Conservation (phyloP, 1,140 invertebrate genomes). For the Cydia amplana region DNA sequence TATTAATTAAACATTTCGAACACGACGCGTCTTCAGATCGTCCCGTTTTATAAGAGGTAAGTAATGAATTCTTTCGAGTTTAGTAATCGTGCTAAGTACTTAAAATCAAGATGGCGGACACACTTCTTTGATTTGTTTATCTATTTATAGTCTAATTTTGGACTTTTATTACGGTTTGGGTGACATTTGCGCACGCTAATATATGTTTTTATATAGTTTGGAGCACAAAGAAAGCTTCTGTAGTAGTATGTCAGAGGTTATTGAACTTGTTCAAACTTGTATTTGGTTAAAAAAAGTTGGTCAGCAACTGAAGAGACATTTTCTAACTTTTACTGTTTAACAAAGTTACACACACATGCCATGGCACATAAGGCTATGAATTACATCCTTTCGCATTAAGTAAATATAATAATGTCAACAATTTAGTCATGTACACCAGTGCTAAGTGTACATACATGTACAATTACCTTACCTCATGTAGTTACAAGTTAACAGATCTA, state of each 20-base stretch:
- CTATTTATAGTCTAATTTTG: conserved; percentile 31
- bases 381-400: background rate
- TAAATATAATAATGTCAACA: background rate
- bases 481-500: no score
- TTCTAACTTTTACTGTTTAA: conserved; percentile 25
- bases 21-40: background rate
- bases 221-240: conserved; percentile 20
- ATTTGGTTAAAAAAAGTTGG: background rate
- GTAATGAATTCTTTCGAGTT: conserved; percentile 10
- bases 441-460: no score
- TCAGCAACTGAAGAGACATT: background rate
- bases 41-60: conserved; percentile 25
- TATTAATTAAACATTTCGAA: conserved; percentile 13
- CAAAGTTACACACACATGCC: background rate
- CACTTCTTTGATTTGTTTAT: conserved; percentile 30
- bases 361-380: background rate
- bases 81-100: background rate
- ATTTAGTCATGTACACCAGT: background rate
- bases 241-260: conserved; percentile 47
- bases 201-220: background rate
- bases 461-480: no score
- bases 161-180: conserved; percentile 17
- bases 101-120: conserved; percentile 24
- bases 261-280: conserved; percentile 61
- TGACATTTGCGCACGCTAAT: conserved; percentile 20